phyloP scores from a whole-genome alignment of 1,140 invertebrate species.

The Palaemon carinicauda region DNA sequence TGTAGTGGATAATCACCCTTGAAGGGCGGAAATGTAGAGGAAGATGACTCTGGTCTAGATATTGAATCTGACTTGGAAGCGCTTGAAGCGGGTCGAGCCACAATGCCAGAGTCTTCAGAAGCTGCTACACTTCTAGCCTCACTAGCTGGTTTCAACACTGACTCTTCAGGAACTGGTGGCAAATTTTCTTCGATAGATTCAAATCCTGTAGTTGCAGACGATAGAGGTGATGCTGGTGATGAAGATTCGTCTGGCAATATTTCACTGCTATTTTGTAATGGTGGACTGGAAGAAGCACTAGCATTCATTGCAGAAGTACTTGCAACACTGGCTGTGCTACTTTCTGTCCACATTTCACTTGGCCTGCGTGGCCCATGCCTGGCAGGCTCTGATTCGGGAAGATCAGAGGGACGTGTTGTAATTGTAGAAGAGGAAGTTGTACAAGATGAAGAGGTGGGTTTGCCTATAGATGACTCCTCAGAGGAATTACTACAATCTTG shows the following conservation, averaged over 20 bases:
- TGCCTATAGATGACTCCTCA: slow-evolving; percentile 56
- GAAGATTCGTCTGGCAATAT: neutral
- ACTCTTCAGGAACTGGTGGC: slow-evolving; percentile 40
- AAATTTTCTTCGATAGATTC: slow-evolving; percentile 22
- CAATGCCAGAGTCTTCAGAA: slow-evolving; percentile 60
- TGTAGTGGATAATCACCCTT: slow-evolving; percentile 61
- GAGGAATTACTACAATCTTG: slow-evolving; percentile 57
- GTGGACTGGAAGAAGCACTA: neutral
- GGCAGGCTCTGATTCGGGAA: slow-evolving; percentile 21
- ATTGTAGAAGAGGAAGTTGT: slow-evolving; percentile 40
- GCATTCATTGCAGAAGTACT: neutral
- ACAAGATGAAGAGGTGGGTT: slow-evolving; percentile 48
- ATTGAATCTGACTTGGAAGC: slow-evolving; percentile 62
- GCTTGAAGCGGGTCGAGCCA: slow-evolving; percentile 62
- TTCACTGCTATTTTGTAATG: slow-evolving; percentile 13
- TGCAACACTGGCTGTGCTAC: neutral
- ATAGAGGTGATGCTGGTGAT: neutral
- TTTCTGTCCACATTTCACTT: neutral
- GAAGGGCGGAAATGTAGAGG: slow-evolving; percentile 58
- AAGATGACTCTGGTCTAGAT: slow-evolving; percentile 61
- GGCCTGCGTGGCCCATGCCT: neutral
- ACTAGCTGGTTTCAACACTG: slow-evolving; percentile 30
- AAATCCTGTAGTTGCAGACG: neutral
- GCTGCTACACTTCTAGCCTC: slow-evolving; percentile 59
- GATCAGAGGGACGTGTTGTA: slow-evolving; percentile 49